Percentiles rank a stretch among this genome's conserved stretches.
phyloP scores from a whole-genome alignment of 2,113 vertebrate genomes.

The Bathybates hornii region DNA sequence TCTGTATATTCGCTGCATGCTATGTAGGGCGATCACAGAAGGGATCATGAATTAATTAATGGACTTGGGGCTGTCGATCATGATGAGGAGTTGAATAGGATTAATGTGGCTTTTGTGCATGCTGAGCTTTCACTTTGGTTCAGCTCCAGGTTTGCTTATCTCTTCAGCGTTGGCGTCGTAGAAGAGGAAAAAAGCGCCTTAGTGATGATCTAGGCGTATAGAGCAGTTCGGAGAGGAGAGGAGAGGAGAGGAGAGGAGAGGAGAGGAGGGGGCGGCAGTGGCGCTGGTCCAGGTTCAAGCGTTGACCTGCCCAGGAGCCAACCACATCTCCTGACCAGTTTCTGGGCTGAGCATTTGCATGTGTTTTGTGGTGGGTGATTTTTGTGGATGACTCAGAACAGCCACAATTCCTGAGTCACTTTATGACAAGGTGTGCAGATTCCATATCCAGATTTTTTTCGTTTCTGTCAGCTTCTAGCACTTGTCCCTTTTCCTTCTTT shows the following conservation, averaged over 20 bases:
- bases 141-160: constrained; percentile 49
- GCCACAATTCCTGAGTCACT: neutral
- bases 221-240: neutral
- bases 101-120: constrained; percentile 53
- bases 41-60: constrained; percentile 37
- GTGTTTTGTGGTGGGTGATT: neutral
- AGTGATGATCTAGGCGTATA: neutral
- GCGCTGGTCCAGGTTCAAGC: neutral
- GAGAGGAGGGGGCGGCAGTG: neutral
- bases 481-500: neutral
- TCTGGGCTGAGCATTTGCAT: neutral
- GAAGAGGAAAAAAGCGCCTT: neutral
- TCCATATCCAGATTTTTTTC: neutral
- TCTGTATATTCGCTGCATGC: neutral
- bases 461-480: neutral
- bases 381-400: neutral
- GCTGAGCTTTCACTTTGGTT: constrained; percentile 51
- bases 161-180: neutral
- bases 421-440: neutral
- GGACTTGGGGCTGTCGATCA: constrained; percentile 37
- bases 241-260: neutral
- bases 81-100: constrained; percentile 36
- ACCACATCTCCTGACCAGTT: neutral
- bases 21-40: neutral
- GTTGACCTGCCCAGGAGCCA: neutral